phyloP scores from a whole-genome alignment of 1,140 invertebrate species.

The Brachionus manjavacas region DNA sequence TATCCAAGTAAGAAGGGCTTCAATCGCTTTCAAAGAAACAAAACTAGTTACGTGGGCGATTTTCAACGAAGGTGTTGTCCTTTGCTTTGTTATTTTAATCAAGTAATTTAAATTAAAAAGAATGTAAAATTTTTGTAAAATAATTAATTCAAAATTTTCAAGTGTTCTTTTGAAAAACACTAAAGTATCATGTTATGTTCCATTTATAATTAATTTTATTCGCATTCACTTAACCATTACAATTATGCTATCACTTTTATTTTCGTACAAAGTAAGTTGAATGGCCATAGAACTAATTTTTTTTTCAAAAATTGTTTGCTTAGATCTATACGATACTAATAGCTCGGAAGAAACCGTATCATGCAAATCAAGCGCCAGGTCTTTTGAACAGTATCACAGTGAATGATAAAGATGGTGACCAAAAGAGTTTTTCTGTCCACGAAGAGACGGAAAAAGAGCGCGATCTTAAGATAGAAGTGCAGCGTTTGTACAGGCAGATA shows the following conservation, averaged over 20 bases:
- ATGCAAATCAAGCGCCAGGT: not conserved
- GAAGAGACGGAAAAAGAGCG: constrained; percentile 39
- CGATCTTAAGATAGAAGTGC: not conserved
- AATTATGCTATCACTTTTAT: constrained; percentile 29
- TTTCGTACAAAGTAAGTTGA: constrained; percentile 32
- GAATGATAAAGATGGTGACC: constrained; percentile 28
- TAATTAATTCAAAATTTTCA: not conserved
- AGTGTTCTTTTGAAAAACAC: constrained; percentile 36
- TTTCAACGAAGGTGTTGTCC: constrained; percentile 33
- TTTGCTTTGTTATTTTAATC: constrained; percentile 29
- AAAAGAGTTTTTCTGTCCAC: constrained; percentile 25
- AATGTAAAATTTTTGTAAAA: not conserved
- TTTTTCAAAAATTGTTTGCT: not conserved
- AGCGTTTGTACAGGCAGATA: constrained; percentile 36
- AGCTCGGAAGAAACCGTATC: constrained; percentile 29
- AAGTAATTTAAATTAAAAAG: constrained; percentile 17
- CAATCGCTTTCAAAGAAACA: constrained; percentile 42
- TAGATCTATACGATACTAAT: constrained; percentile 25
- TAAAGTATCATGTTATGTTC: constrained; percentile 38
- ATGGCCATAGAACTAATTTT: not conserved
- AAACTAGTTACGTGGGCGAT: constrained; percentile 40
- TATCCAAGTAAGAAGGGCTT: constrained; percentile 38
- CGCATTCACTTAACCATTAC: constrained; percentile 41
- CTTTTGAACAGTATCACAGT: constrained; percentile 5
- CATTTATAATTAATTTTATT: constrained; percentile 36